Base-by-base conservation (phyloP, 2,888 invertebrate species). In the Creontiades dilutus region DNA sequence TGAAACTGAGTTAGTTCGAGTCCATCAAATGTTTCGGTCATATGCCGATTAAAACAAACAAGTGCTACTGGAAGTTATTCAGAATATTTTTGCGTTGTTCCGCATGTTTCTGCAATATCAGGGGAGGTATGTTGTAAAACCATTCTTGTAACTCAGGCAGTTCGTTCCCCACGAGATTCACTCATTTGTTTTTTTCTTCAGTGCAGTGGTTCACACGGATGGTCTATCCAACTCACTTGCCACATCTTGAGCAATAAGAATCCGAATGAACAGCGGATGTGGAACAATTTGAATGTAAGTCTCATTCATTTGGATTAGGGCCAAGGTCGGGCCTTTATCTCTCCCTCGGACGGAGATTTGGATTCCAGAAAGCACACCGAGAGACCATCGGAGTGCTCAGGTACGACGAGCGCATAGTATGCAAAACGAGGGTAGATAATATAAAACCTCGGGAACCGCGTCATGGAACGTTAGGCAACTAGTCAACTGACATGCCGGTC, bases 301-400 rank as follows among this genome's bases (percentile, higher is more conserved):
- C 46, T 28, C 76, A 76, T 46, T 37, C n/a, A 76, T 76, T 76
- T 76, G 76, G 76, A 27, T 76, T 28, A 28, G 14, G 76, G 76
- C 76, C 76, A 76, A 76, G 76, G 76, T 76, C 14, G 28, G 76
- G 14, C 28, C 7, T 76, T 76, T 76, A 37, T 28, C 76, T 28
- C 16, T 28, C 11, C 14, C 16, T 11, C 16, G 27, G 76, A 76
- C 76, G 16, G 19, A 0, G 19, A n/a, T 61, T 61, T n/a, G 16
- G 19, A 19, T 61, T 61, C 61, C 61, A n/a, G n/a, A 16, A 19
- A 19, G 61, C 19, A 61, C 61, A 16, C 9, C 7, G 61, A 9
- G n/a, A 14, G 9, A 19, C 3, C 19, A 16, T 52, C 52, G 52
- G 52, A 52, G 61, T 61, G 61, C 61, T n/a, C 61, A 19, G 19